Percentiles rank a stretch among this genome's conserved stretches.
These are phyloP conservation scores for Betta splendens DNA, from an alignment of 2,797 vertebrate species.

Conservation along the genomic window DNA sequence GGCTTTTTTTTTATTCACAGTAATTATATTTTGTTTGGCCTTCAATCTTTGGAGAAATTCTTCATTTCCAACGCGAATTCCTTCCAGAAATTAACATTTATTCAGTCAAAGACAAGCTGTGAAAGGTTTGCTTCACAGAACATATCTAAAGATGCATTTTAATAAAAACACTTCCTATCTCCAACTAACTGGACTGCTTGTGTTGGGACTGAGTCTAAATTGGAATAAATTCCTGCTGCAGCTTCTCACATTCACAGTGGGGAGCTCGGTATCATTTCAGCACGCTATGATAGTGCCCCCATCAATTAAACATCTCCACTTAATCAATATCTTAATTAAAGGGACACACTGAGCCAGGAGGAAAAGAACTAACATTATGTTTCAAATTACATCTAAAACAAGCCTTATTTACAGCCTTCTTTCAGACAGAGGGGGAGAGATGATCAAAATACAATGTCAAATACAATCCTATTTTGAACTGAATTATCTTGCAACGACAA, in stretches of 20 bases:
- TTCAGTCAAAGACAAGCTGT: slow-evolving; percentile 25
- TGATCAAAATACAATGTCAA: background rate
- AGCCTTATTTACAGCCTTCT: background rate
- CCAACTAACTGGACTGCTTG: slow-evolving; percentile 32
- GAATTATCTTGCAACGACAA: too few relatives aligned
- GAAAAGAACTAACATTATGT: slow-evolving; percentile 1
- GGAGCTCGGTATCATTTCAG: slow-evolving; percentile 3
- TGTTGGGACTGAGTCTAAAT: slow-evolving; percentile 19
- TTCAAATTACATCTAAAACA: slow-evolving; percentile 28
- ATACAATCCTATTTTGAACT: too few relatives aligned
- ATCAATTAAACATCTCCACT: slow-evolving; percentile 31
- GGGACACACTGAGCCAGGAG: background rate
- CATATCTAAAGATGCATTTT: slow-evolving; percentile 24
- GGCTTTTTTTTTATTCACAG: slow-evolving; percentile 34
- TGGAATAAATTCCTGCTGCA: slow-evolving; percentile 17
- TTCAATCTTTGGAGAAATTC: slow-evolving; percentile 40
- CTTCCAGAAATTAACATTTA: slow-evolving; percentile 37
- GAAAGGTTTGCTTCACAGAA: slow-evolving; percentile 21
- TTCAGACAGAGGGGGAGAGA: background rate
- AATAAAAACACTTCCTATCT: slow-evolving; percentile 34
- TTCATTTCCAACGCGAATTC: slow-evolving; percentile 22
- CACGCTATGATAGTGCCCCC: slow-evolving; percentile 10
- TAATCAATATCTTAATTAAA: slow-evolving; percentile 34
- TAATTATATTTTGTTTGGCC: slow-evolving; percentile 62
- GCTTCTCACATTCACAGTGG: slow-evolving; percentile 1